phyloP scores from a whole-genome alignment of 2,888 invertebrate genomes.

The Bimastos eiseni region DNA sequence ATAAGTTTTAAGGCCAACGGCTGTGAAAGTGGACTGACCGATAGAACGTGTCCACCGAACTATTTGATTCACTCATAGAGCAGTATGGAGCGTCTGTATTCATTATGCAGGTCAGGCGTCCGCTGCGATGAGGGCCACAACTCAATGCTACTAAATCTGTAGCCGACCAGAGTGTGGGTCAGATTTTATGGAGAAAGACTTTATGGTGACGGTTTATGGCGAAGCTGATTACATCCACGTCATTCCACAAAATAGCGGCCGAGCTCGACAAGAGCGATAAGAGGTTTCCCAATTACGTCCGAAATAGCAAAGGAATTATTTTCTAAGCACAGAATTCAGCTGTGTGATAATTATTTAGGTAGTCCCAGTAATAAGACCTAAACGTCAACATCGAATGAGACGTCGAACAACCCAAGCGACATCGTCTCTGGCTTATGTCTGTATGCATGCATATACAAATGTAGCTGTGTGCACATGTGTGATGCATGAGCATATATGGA shows the following conservation, averaged over 20 bases:
- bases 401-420: too few relatives aligned
- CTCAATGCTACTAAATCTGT: not conserved
- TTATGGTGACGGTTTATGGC: not conserved
- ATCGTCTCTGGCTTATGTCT: not conserved
- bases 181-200: not conserved
- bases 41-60: not conserved
- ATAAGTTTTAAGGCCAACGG: too few relatives aligned
- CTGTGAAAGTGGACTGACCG: not conserved
- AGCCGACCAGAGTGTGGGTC: not conserved
- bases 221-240: not conserved
- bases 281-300: not conserved
- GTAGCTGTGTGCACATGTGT: not conserved
- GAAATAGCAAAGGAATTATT: not conserved
- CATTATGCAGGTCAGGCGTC: too few relatives aligned
- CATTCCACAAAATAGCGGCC: not conserved
- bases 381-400: too few relatives aligned
- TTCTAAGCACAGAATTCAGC: not conserved
- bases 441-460: not conserved
- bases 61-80: not conserved
- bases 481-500: not conserved
- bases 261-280: conserved; percentile 2
- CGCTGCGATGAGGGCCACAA: not conserved
- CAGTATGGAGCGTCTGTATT: not conserved
- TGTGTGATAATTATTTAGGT: not conserved
- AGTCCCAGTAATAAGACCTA: too few relatives aligned